Conservation (phyloP, 2,797 vertebrate species). For the Hoplostethus atlanticus region DNA sequence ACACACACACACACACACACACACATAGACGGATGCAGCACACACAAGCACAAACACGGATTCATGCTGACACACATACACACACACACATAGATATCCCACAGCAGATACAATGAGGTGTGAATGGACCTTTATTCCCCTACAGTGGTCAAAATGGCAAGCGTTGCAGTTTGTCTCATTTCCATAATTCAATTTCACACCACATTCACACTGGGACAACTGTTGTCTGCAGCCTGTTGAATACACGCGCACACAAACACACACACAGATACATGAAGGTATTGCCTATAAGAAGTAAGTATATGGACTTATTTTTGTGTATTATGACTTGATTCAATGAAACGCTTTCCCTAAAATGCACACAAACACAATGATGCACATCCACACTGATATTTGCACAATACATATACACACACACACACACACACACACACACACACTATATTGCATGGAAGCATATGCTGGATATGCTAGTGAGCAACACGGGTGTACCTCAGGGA, state of each 20-base stretch:
- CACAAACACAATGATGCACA: too few species aligned
- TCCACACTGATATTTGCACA: too few species aligned
- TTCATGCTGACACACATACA: background rate
- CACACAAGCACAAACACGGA: background rate
- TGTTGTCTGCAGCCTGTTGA: slow-evolving; percentile 8
- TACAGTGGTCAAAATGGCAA: slow-evolving; percentile 10
- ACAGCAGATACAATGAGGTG: slow-evolving; percentile 1
- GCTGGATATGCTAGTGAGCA: too few species aligned
- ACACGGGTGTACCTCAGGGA: too few species aligned
- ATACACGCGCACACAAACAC: background rate
- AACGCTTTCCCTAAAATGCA: too few species aligned
- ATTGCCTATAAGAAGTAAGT: too few species aligned
- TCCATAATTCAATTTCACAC: slow-evolving; percentile 37
- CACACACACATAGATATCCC: background rate
- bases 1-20: too few species aligned
- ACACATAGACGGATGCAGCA: background rate
- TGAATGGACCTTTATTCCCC: slow-evolving; percentile 2
- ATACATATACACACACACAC: too few species aligned
- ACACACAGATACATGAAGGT: slow-evolving; percentile 9
- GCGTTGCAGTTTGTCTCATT: slow-evolving; percentile 24
- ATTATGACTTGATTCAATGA: too few species aligned
- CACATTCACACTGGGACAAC: slow-evolving; percentile 5
- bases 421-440: too few species aligned
- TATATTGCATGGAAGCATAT: too few species aligned
- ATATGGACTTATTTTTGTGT: too few species aligned